phyloP scores from a whole-genome alignment of 2,113 vertebrate genomes.

The Origma solitaria region DNA sequence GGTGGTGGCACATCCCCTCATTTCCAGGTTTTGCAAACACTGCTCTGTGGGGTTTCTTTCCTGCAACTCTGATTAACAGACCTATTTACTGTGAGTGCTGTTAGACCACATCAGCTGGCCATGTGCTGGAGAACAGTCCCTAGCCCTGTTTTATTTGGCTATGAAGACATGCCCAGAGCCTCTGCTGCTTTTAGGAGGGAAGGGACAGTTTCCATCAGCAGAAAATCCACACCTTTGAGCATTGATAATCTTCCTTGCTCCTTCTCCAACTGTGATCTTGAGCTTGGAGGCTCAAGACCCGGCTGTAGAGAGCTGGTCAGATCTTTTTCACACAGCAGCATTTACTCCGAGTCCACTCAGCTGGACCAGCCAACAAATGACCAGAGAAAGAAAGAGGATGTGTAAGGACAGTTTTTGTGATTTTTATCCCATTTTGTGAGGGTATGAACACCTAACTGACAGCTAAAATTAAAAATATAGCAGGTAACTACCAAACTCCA shows the following conservation, averaged over 20 bases:
- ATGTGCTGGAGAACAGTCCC: neutral
- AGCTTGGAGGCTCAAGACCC: neutral
- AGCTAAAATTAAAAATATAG: neutral
- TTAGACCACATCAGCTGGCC: neutral
- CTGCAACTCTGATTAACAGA: neutral
- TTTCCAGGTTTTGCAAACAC: neutral
- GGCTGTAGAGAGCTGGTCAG: neutral
- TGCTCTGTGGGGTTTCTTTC: neutral
- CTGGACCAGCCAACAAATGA: neutral
- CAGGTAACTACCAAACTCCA: neutral
- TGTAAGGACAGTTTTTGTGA: neutral
- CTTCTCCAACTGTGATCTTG: neutral
- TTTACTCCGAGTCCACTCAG: neutral
- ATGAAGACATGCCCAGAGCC: neutral
- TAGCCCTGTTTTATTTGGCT: neutral
- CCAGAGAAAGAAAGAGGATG: neutral
- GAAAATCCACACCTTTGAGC: neutral
- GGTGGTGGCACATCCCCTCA: neutral
- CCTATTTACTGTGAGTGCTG: neutral
- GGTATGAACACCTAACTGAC: neutral
- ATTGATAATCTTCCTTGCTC: neutral
- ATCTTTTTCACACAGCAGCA: neutral
- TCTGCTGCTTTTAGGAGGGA: neutral
- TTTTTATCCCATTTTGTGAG: neutral
- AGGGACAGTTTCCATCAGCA: neutral